Conservation (phyloP, 2,888 invertebrate genomes). For the Colostygia pectinataria region DNA sequence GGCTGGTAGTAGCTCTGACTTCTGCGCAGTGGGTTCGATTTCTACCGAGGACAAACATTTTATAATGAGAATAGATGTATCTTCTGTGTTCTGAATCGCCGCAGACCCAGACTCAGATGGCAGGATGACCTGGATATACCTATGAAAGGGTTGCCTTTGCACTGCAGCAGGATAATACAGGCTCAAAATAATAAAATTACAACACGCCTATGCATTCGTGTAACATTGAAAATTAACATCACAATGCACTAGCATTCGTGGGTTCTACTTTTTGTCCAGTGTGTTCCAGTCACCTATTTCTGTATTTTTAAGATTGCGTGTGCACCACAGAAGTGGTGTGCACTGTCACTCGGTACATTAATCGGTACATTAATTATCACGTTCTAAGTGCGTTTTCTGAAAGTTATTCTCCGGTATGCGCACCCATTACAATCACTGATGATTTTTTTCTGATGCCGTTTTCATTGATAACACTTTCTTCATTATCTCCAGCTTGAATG, state of each 20-base stretch:
- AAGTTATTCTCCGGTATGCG: constrained; percentile 38
- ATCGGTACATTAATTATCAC: constrained; percentile 49
- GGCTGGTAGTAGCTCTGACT: too few species aligned
- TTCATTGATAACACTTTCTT: constrained; percentile 39
- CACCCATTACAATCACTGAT: constrained; percentile 45
- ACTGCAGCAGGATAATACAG: too few species aligned
- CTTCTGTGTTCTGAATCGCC: too few species aligned
- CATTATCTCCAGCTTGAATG: constrained; percentile 3
- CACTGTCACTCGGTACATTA: constrained; percentile 43
- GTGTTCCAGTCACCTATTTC: constrained; percentile 56
- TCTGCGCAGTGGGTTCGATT: too few species aligned
- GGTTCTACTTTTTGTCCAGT: constrained; percentile 17
- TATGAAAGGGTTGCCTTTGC: too few species aligned
- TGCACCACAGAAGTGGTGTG: too few species aligned
- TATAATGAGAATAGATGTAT: too few species aligned
- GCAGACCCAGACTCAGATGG: too few species aligned
- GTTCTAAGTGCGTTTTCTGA: constrained; percentile 44
- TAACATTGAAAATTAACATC: neutral
- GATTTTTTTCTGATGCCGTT: constrained; percentile 38
- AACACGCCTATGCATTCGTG: constrained; percentile 1
- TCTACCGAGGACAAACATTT: too few species aligned
- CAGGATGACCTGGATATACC: too few species aligned
- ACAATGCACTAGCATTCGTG: constrained; percentile 3
- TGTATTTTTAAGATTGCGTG: constrained; percentile 53
- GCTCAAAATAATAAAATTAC: too few species aligned